Conservation (phyloP, 2,113 vertebrate species). For the Ammospiza nelsoni region DNA sequence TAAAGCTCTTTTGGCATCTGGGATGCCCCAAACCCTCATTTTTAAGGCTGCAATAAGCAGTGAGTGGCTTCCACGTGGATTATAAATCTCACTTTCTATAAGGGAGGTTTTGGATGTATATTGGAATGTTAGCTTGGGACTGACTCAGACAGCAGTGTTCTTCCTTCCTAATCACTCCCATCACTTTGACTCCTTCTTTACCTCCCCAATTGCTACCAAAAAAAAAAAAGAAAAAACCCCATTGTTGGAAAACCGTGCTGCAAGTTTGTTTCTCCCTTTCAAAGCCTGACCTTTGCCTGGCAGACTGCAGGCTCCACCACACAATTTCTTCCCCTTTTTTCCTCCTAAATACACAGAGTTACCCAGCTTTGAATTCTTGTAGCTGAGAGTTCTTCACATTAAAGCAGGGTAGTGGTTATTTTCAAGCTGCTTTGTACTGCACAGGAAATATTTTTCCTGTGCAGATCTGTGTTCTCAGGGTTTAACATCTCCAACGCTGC, state of each 20-base stretch:
- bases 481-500: not conserved
- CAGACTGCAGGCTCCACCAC: not conserved
- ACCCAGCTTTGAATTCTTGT: not conserved
- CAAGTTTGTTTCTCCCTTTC: not conserved
- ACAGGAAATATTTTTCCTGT: not conserved
- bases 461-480: not conserved
- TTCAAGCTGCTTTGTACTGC: not conserved
- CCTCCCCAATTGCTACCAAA: not conserved
- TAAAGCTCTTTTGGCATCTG: not conserved
- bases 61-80: not conserved
- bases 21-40: not conserved
- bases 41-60: not conserved
- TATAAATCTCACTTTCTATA: not conserved
- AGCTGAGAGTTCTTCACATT: not conserved
- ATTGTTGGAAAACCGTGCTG: not conserved
- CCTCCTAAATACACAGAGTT: not conserved
- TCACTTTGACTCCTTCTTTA: not conserved
- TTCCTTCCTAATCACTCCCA: not conserved
- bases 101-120: not conserved
- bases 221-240: not conserved
- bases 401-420: not conserved
- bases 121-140: not conserved
- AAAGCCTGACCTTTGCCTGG: not conserved
- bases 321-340: not conserved
- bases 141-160: not conserved